Evolutionary conservation across 1,140 invertebrate genomes (phyloP).

Genomic region (Mizuhopecten yessoensis): DNA sequence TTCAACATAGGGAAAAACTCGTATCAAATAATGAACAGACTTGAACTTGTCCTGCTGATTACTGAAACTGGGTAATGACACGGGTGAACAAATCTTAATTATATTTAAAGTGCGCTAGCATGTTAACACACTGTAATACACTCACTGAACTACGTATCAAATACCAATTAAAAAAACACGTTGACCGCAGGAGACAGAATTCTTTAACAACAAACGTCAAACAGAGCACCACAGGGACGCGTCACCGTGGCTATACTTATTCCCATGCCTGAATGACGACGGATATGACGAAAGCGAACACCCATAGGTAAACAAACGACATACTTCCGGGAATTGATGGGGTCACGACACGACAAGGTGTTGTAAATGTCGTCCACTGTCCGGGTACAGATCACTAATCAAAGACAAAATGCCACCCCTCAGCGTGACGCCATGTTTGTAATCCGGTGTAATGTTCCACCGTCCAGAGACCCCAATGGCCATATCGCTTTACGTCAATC

Average conservation of each 20-base stretch:
- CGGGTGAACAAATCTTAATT: not conserved
- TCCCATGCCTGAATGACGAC: not conserved
- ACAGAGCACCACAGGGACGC: not conserved
- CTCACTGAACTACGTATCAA: not conserved
- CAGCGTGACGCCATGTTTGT: not conserved
- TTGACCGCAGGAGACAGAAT: not conserved
- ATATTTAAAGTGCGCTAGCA: not conserved
- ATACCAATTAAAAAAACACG: not conserved
- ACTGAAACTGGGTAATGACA: not conserved
- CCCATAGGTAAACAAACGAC: slow-evolving; percentile 6
- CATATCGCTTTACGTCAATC: not conserved
- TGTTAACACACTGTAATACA: not conserved
- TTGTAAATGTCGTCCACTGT: not conserved
- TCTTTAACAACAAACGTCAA: not conserved
- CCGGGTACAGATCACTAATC: not conserved
- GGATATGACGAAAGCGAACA: not conserved
- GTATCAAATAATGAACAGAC: too few relatives aligned
- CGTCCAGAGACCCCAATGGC: not conserved
- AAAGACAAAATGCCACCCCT: not conserved
- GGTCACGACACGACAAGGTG: not conserved
- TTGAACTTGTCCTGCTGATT: not conserved
- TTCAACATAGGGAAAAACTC: too few relatives aligned
- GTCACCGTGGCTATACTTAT: not conserved
- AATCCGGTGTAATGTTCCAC: not conserved
- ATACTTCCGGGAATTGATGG: not conserved